These are phyloP conservation scores for Salpingus planirostris DNA, from an alignment of 2,888 invertebrate species.

Conservation along the genomic window DNA sequence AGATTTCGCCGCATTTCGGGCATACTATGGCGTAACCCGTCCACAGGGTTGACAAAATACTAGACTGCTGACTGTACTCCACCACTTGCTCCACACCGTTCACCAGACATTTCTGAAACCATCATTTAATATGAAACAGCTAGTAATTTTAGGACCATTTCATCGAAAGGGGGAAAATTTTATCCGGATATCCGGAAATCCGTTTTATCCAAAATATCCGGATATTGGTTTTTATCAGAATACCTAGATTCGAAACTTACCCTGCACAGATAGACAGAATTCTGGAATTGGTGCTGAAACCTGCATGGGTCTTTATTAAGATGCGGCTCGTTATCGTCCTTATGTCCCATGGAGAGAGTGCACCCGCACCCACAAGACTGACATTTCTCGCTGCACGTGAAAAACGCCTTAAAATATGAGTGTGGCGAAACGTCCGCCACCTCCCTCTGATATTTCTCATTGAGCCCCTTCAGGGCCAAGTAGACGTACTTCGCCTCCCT, in stretches of 20 bases:
- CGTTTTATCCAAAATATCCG: too few species aligned
- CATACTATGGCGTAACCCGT: constrained; percentile 72
- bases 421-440: constrained; percentile 52
- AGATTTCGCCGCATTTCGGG: constrained; percentile 62
- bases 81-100: constrained; percentile 49
- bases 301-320: constrained; percentile 43
- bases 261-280: constrained; percentile 56
- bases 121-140: too few species aligned
- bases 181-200: too few species aligned
- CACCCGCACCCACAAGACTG: constrained; percentile 59
- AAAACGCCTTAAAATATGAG: constrained; percentile 70
- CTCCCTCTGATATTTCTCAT: constrained; percentile 65
- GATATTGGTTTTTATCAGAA: too few species aligned
- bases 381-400: constrained; percentile 64
- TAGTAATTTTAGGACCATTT: too few species aligned
- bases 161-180: too few species aligned
- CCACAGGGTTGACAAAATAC: constrained; percentile 62
- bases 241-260: too few species aligned
- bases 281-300: constrained; percentile 70
- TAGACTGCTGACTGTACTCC: constrained; percentile 46
- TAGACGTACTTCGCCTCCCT: constrained; percentile 59
- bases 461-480: constrained; percentile 57
- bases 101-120: constrained; percentile 33
- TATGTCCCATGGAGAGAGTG: constrained; percentile 58
- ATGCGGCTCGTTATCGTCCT: constrained; percentile 53